Base-by-base conservation (phyloP, 2,797 vertebrate species). In the Oophaga sylvatica region DNA sequence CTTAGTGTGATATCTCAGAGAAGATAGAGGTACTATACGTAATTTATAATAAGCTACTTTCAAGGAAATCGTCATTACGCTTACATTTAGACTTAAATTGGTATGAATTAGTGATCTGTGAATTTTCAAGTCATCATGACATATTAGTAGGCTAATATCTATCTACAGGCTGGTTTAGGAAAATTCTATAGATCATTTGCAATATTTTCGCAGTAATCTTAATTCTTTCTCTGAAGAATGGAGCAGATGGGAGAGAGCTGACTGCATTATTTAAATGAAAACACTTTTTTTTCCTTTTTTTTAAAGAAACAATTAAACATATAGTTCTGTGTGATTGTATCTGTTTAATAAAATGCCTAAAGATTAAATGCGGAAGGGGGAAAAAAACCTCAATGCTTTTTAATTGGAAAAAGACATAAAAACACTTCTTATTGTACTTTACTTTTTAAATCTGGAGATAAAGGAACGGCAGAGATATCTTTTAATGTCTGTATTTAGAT, bases 401-500 rank as follows among this genome's bases (percentile, higher is more conserved):
- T 89, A 89, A 89, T 89, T 86, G 84, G 87, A 86, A 88, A 76
- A 85, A 88, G 87, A 85, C 87, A 88, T 81, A 88, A 88, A 84
- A 88, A 85, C 84, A 86, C 63, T 78, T 83, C 84, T 78, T 68
- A 86, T 89, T 86, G 84, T 83, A 82, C 87, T 86, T 89, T 86
- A 83, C 84, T 89, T 89, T 89, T 86, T 83, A 89, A 86, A 86
- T 86, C 80, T 83, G 35, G 35, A 89, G 84, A 89, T 83, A 86
- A 89, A 89, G 84, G 80, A 73, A 77, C 59, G 65, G 84, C 73
- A 81, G 80, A 77, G 85, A 63, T 90, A 90, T 75, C 80, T 91
- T 93, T 91, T 85, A 92, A 90, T 90, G 89, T 91, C 91, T 91
- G 87, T 91, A 93, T 90, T 91, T 89, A 92, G 87, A 92, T 90